Percentiles rank a stretch among this genome's conserved stretches.
These are phyloP conservation scores for Aurelia coerulea DNA, from an alignment of 30 jellyfish, hydroid and myxozoan species.

Conservation along the genomic window DNA sequence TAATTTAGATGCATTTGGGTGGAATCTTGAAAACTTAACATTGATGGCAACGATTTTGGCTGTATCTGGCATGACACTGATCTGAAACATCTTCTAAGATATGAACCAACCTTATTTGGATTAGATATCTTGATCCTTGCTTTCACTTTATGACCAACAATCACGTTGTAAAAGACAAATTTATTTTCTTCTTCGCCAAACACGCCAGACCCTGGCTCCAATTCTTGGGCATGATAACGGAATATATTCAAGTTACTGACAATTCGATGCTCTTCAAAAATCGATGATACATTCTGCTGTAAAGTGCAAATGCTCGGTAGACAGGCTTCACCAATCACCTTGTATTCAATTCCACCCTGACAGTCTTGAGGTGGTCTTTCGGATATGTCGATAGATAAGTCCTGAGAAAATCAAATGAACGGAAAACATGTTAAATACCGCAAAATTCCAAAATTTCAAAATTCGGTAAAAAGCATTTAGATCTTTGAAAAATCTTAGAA, in stretches of 20 bases:
- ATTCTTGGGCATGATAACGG: conserved; percentile 72
- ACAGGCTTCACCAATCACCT: conserved; percentile 84
- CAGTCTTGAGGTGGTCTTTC: conserved; percentile 91
- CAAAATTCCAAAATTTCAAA: too few species aligned
- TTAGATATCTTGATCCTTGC: conserved; percentile 81
- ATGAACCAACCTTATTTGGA: conserved; percentile 76
- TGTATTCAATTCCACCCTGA: conserved; percentile 87
- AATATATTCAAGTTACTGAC: conserved; percentile 81
- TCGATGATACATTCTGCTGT: conserved; percentile 65
- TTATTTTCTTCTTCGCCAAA: conserved; percentile 92
- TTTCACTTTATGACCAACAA: conserved; percentile 89
- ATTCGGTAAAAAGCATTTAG: too few species aligned
- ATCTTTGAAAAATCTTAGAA: too few species aligned
- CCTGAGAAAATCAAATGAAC: conserved; percentile 39
- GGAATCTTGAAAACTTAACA: too few species aligned
- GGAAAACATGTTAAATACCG: too few species aligned
- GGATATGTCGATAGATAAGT: conserved; percentile 79
- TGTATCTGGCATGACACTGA: too few species aligned
- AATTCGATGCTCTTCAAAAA: conserved; percentile 95
- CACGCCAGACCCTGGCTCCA: conserved; percentile 91
- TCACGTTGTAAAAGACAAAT: conserved; percentile 80
- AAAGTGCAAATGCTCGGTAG: conserved; percentile 84
- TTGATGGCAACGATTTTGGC: too few species aligned
- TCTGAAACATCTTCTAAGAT: too few species aligned
- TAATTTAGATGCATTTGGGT: too few species aligned